Base-by-base conservation (phyloP, 2,113 vertebrate genomes). In the Triplophysa tibetana region DNA sequence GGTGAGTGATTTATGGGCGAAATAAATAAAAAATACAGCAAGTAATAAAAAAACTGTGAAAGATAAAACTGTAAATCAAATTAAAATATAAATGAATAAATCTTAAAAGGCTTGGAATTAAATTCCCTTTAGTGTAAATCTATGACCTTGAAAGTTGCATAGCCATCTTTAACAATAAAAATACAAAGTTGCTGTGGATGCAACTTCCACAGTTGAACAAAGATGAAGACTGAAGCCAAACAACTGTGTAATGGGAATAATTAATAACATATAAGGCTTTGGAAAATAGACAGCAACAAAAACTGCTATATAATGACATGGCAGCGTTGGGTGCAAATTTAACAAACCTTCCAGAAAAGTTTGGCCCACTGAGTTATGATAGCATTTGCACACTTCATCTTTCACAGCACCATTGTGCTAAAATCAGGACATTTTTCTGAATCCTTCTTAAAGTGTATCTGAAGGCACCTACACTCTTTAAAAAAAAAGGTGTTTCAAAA, bases 251-350 rank as follows among this genome's bases (percentile, higher is more conserved):
- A 56, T 86, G 84, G 82, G 21, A 88, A 75, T 75, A 79, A 83
- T 85, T 77, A 85, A 58, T 75, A 11, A 50, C 8, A 56, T n/a
- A 13, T 1, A 67, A 70, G 29, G 3, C 38, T 58, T 23, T 75
- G 86, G 76, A 83, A 88, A 79, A 83, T 85, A 87, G 78, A 52
- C 14, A 48, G n/a, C 78, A 60, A 16, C 58, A 41, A 60, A 70
- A 48, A 17, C 68, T 26, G 12, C 50, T 70, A 7, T 70, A 16
- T 24, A 24, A 14, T 21, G 45, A 16, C 50, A 70, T 23, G 67
- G 50, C 16, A 17, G 52, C 3, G 17, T 54, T 17, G 6, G 17
- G 6, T 17, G 19, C 17, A n/a, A 56, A n/a, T 56, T n/a, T 6
- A 52, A 52, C 14, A 17, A 52, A 16, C 13, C 50, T 17, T 5